Conservation (phyloP, 1,140 invertebrate species). For the Odontomachus brunneus region DNA sequence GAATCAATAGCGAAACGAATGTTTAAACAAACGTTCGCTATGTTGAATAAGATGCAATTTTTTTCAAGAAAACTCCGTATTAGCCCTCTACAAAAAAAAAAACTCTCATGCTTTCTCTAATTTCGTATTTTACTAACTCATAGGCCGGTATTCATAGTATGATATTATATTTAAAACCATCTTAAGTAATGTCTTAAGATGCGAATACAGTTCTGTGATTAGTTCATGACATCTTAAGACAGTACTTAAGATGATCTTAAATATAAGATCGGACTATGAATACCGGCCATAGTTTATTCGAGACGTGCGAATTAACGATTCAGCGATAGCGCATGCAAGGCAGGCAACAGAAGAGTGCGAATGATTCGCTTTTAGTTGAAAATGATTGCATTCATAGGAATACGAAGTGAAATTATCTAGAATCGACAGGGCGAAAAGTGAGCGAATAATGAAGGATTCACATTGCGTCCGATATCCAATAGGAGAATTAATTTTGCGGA, state of each 20-base stretch:
- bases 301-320: constrained; percentile 2
- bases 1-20: neutral
- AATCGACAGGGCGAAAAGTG: neutral
- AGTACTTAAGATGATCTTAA: too few species aligned
- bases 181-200: too few species aligned
- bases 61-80: neutral
- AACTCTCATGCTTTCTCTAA: neutral
- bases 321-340: neutral
- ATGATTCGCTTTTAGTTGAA: neutral
- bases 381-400: constrained; percentile 25
- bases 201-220: too few species aligned
- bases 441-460: too few species aligned
- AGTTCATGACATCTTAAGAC: too few species aligned
- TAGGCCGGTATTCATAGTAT: too few species aligned
- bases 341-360: neutral
- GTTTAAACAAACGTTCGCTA: neutral
- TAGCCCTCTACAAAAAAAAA: neutral
- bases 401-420: neutral
- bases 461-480: too few species aligned
- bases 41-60: neutral
- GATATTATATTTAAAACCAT: too few species aligned
- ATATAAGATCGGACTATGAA: too few species aligned
- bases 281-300: neutral
- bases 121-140: neutral
- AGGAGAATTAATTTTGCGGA: too few species aligned